Conservation (phyloP, 2,797 vertebrate genomes). For the Sebastes umbrosus region DNA sequence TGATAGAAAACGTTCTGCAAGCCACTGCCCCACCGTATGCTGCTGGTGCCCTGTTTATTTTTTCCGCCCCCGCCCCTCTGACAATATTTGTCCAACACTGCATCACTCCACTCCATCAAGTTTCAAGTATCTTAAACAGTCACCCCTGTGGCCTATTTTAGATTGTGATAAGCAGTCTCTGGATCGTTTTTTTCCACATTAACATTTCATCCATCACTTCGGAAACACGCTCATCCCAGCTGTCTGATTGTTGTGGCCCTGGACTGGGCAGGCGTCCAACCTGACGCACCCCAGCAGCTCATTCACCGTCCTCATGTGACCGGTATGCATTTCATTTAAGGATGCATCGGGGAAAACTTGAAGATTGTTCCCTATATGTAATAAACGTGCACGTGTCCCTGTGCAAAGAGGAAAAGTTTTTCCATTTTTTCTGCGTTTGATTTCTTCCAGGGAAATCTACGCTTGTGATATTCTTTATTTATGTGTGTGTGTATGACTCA, state of each 20-base stretch:
- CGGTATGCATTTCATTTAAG: background rate
- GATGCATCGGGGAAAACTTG: background rate
- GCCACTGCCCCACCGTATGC: too few species aligned
- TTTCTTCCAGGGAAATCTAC: background rate
- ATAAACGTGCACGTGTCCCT: background rate
- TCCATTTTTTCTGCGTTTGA: background rate
- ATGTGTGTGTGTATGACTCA: background rate
- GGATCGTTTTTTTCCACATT: conserved; percentile 57
- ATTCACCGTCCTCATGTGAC: conserved; percentile 10
- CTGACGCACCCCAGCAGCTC: conserved; percentile 6
- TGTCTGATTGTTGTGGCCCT: conserved; percentile 23
- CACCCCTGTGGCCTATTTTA: conserved; percentile 37
- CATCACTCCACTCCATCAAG: background rate
- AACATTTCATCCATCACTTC: conserved; percentile 53
- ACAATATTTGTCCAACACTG: too few species aligned
- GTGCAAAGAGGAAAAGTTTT: background rate
- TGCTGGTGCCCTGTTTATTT: too few species aligned
- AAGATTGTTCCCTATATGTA: background rate
- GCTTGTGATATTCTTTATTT: background rate
- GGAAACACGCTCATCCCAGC: conserved; percentile 1
- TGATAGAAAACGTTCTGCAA: too few species aligned
- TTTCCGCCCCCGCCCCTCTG: too few species aligned
- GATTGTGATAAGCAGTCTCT: conserved; percentile 29
- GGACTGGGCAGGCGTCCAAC: conserved; percentile 27
- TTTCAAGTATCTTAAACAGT: conserved; percentile 19